Evolutionary conservation across 2,113 vertebrate species (phyloP), one percentile per base, ranked within the genome.

Genomic region (Thermophis baileyi): DNA sequence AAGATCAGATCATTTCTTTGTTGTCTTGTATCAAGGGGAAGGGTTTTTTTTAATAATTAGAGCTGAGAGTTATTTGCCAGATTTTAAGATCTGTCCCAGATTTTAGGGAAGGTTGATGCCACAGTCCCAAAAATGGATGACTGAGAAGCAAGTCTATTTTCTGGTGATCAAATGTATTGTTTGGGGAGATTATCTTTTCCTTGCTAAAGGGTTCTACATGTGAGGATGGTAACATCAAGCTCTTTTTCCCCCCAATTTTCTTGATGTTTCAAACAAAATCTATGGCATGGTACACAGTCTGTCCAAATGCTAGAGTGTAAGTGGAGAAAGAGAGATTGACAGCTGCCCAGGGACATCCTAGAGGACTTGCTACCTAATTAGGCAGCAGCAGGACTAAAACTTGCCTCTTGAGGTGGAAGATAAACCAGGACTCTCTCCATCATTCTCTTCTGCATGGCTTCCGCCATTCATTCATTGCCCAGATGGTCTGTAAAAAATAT

Each of bases 1-100:
- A 94, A 95, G 94, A 89, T 87, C 60, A 85, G 85, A 22, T 55
- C 18, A 90, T 85, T 95, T 94, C 16, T 94, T 94, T 22, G 30
- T 69, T n/a, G 7, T 69, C 30, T 35, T 69, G 14, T 16, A 69
- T 6, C 30, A 69, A 69, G 63, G 14, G 5, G 63, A 69, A 69
- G 30, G 30, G 9, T 46, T 85, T 44, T 35, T 46, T 87, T 87
- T 2, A 2, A 88, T 20, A 57, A 54, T 89, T 22, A 14, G 40
- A 50, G 27, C 25, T 55, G 24, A 44, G 4, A 47, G 55, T 40
- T 63, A 3, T 87, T 40, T 91, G 90, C 46, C 54, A 55, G 87
- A 86, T 85, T 57, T 53, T 47, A 69, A n/a, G 27, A 4, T 22
- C 46, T 89, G 55, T 40, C 22, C 51, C 53, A 89, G 53, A 30